Evolutionary conservation across 2,888 invertebrate species (phyloP).

Genomic region (Lottia scabra): DNA sequence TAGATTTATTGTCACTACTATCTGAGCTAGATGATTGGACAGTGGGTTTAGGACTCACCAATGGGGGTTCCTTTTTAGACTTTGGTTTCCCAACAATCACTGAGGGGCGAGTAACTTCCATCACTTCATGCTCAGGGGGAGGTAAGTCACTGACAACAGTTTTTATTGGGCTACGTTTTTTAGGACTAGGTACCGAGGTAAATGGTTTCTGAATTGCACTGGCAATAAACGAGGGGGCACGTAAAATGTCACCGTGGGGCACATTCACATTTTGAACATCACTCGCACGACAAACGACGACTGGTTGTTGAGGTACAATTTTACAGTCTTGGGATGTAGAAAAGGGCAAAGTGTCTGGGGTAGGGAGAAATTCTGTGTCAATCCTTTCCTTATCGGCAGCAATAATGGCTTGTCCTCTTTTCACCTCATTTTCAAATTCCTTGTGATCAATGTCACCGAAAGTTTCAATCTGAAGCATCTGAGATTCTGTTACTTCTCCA

Average conservation of each 20-base stretch:
- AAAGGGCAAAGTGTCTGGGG: background rate
- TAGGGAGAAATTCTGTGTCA: background rate
- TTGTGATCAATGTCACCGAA: conserved; percentile 31
- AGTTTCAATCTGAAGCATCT: conserved; percentile 24
- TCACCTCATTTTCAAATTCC: conserved; percentile 53
- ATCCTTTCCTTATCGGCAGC: background rate
- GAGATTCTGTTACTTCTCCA: conserved; percentile 39
- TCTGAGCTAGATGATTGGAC: no score
- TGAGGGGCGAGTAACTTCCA: conserved; percentile 36
- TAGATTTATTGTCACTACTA: background rate
- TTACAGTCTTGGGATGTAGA: background rate
- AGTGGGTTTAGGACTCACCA: background rate
- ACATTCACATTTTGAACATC: background rate
- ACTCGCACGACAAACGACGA: conserved; percentile 6
- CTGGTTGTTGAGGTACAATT: conserved; percentile 19
- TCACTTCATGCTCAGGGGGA: conserved; percentile 41
- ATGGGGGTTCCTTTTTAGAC: conserved; percentile 11
- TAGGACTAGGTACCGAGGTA: conserved; percentile 23
- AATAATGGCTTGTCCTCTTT: conserved; percentile 46
- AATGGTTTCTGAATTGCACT: conserved; percentile 35
- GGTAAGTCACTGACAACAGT: conserved; percentile 33
- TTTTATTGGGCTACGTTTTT: background rate
- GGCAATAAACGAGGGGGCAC: conserved; percentile 32
- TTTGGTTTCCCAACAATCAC: conserved; percentile 9
- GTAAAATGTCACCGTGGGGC: conserved; percentile 19